Evolutionary conservation across 2,797 vertebrate genomes (phyloP).

Genomic region (Enteromius radiatus): DNA sequence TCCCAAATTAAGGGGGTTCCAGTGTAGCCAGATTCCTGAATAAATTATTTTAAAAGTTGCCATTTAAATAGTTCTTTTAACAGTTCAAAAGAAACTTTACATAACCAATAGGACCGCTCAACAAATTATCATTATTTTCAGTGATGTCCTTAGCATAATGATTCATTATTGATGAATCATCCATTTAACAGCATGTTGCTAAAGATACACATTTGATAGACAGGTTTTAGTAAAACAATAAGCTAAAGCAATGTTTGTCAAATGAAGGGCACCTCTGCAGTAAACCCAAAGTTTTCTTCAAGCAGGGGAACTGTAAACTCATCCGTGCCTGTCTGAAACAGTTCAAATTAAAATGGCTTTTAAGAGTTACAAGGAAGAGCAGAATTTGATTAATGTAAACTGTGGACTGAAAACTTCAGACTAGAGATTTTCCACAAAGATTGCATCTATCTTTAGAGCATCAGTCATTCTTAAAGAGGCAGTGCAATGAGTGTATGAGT

Average conservation of each 20-base stretch:
- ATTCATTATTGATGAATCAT: neutral
- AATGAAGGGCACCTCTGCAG: neutral
- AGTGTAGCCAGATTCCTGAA: neutral
- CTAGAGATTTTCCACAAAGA: conserved; percentile 33
- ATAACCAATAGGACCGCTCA: neutral
- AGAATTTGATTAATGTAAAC: conserved; percentile 50
- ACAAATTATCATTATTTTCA: neutral
- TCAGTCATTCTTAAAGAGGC: neutral
- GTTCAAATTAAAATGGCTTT: conserved; percentile 37
- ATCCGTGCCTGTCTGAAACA: conserved; percentile 26
- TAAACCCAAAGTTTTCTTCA: neutral
- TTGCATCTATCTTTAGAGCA: conserved; percentile 13
- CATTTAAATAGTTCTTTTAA: neutral
- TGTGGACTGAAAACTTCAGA: conserved; percentile 22
- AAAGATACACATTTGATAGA: neutral
- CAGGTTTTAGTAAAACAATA: neutral
- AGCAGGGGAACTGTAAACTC: conserved; percentile 25
- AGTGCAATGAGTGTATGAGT: conserved; percentile 29
- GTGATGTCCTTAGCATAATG: neutral
- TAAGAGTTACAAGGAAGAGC: conserved; percentile 29
- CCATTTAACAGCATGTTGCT: neutral
- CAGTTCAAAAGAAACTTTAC: neutral
- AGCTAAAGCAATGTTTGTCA: neutral
- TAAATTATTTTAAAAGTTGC: neutral
- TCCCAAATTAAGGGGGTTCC: neutral